Conservation (phyloP, 2,888 invertebrate genomes). For the Thymelicus acteon region DNA sequence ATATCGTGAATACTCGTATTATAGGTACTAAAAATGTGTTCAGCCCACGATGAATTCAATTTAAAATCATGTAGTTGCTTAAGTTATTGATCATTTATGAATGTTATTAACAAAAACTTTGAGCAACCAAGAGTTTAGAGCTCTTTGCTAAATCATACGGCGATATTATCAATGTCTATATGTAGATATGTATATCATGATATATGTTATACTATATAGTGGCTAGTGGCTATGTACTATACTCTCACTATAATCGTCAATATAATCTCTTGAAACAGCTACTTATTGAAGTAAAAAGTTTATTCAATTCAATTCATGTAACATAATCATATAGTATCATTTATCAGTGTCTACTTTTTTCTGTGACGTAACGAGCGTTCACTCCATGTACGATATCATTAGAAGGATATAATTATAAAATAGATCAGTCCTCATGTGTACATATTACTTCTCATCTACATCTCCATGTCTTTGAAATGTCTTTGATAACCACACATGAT, state of each 20-base stretch:
- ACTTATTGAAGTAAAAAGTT: background rate
- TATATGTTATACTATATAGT: too few species aligned
- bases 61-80: too few species aligned
- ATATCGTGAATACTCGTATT: too few species aligned
- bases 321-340: slow-evolving; percentile 5
- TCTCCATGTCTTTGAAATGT: slow-evolving; percentile 21
- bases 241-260: background rate
- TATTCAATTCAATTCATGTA: slow-evolving; percentile 9
- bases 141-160: too few species aligned
- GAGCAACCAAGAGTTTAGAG: too few species aligned
- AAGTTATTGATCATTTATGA: too few species aligned
- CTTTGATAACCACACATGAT: slow-evolving; percentile 16
- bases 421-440: slow-evolving; percentile 31
- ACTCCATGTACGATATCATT: slow-evolving; percentile 17
- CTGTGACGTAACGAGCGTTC: slow-evolving; percentile 6
- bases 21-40: too few species aligned
- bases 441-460: slow-evolving; percentile 21
- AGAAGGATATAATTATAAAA: slow-evolving; percentile 23
- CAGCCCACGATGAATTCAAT: too few species aligned
- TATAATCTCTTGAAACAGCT: background rate
- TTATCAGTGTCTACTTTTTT: slow-evolving; percentile 8
- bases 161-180: too few species aligned
- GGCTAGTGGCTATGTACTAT: too few species aligned
- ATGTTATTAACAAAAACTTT: too few species aligned
- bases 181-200: too few species aligned